These are phyloP conservation scores for Blastobasis adustella DNA, from an alignment of 2,888 invertebrate genomes.

Conservation along the genomic window DNA sequence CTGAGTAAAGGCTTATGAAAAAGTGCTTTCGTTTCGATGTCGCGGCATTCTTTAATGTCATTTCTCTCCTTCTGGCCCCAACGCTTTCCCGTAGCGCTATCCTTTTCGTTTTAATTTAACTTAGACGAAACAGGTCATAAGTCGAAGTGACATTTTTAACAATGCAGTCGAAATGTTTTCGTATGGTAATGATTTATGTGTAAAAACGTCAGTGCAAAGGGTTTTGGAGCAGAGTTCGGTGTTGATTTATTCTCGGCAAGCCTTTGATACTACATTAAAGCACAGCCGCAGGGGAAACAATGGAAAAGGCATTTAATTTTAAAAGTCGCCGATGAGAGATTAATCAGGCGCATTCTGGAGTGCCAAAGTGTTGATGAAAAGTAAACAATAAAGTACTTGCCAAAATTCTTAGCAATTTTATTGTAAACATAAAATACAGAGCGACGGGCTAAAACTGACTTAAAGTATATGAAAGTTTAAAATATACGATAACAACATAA, in stretches of 20 bases:
- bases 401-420: too few relatives aligned
- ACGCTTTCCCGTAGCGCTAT: conserved; percentile 33
- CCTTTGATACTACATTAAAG: conserved; percentile 43
- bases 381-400: too few relatives aligned
- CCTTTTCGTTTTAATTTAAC: conserved; percentile 60
- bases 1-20: too few relatives aligned
- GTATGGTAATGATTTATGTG: conserved; percentile 73
- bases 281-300: conserved; percentile 43
- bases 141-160: conserved; percentile 72
- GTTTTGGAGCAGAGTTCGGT: conserved; percentile 51
- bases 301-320: conserved; percentile 36
- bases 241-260: conserved; percentile 46
- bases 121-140: conserved; percentile 70
- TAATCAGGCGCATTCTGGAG: too few relatives aligned
- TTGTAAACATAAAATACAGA: too few relatives aligned
- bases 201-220: conserved; percentile 50
- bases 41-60: conserved; percentile 57
- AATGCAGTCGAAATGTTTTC: conserved; percentile 71
- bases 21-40: conserved; percentile 5
- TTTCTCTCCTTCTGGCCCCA: conserved; percentile 37
- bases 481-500: too few relatives aligned
- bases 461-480: too few relatives aligned
- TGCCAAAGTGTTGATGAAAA: too few relatives aligned
- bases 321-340: conserved; percentile 2
- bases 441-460: too few relatives aligned